Percentiles rank a stretch among this genome's conserved stretches.
These are phyloP conservation scores for Papilio machaon DNA, from an alignment of 1,140 invertebrate species.

Conservation along the genomic window DNA sequence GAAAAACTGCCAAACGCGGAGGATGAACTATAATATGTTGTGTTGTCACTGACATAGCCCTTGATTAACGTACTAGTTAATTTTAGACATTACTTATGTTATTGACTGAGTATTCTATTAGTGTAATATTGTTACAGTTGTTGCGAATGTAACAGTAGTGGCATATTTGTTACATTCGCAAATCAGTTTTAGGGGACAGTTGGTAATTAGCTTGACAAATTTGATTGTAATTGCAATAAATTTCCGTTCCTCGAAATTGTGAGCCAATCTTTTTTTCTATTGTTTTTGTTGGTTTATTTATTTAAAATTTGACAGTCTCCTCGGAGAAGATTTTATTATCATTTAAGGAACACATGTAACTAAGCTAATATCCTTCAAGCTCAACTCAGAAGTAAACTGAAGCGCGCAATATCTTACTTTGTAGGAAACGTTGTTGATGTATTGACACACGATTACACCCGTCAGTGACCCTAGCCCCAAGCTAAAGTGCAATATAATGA, in stretches of 20 bases:
- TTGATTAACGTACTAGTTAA: conserved; percentile 56
- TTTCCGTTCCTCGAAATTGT: not conserved
- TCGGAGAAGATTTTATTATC: too few species aligned
- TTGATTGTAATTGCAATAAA: not conserved
- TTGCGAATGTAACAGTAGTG: too few species aligned
- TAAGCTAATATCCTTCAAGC: not conserved
- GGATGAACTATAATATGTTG: conserved; percentile 37
- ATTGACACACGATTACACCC: conserved; percentile 12
- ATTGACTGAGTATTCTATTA: conserved; percentile 34
- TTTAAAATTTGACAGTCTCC: not conserved
- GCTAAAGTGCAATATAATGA: conserved; percentile 10
- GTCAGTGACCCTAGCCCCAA: conserved; percentile 11
- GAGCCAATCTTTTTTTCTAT: not conserved
- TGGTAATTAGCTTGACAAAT: not conserved
- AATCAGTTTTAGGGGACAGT: not conserved
- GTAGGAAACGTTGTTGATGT: not conserved
- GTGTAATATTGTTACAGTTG: too few species aligned
- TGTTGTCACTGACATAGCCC: conserved; percentile 49
- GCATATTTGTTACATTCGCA: not conserved
- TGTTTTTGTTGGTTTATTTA: not conserved
- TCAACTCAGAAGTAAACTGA: not conserved
- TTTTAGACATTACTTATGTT: conserved; percentile 48
- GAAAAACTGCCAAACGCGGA: conserved; percentile 58
- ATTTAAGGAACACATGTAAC: too few species aligned
- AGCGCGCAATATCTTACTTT: not conserved